A percentile compares a stretch with the other conserved stretches of the same genome.
These are phyloP conservation scores for Oncorhynchus masou DNA, from an alignment of 2,113 vertebrate genomes.

Conservation along the genomic window DNA sequence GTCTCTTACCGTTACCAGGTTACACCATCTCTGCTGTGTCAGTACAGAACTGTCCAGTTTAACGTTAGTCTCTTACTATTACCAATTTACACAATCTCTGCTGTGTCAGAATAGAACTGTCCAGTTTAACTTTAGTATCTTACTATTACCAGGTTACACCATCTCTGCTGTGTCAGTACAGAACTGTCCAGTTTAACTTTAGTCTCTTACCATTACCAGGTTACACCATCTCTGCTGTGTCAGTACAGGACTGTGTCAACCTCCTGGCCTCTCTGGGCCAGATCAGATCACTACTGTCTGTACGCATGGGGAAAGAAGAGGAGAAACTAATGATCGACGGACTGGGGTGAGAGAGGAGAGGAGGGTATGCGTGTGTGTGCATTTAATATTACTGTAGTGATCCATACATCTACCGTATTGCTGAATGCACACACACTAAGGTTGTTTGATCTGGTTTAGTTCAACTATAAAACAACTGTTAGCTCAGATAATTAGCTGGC, in stretches of 20 bases:
- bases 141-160: constrained; percentile 71
- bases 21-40: constrained; percentile 93
- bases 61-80: too few relatives aligned
- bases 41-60: constrained; percentile 79
- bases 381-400: too few relatives aligned
- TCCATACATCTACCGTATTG: too few relatives aligned
- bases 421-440: too few relatives aligned
- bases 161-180: constrained; percentile 90
- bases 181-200: constrained; percentile 68
- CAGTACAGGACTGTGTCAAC: constrained; percentile 89
- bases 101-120: constrained; percentile 87
- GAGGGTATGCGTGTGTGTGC: too few relatives aligned
- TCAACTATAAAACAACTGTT: too few relatives aligned
- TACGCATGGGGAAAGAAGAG: constrained; percentile 96
- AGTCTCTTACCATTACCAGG: too few relatives aligned
- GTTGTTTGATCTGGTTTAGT: too few relatives aligned
- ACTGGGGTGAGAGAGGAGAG: constrained; percentile 78
- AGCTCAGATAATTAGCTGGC: neutral
- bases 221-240: constrained; percentile 91
- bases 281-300: constrained; percentile 93
- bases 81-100: constrained; percentile 86
- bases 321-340: constrained; percentile 97
- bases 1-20: too few relatives aligned
- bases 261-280: constrained; percentile 91
- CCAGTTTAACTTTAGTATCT: too few relatives aligned